Conservation (phyloP, 2,888 invertebrate species). For the Lasioglossum zephyrum region DNA sequence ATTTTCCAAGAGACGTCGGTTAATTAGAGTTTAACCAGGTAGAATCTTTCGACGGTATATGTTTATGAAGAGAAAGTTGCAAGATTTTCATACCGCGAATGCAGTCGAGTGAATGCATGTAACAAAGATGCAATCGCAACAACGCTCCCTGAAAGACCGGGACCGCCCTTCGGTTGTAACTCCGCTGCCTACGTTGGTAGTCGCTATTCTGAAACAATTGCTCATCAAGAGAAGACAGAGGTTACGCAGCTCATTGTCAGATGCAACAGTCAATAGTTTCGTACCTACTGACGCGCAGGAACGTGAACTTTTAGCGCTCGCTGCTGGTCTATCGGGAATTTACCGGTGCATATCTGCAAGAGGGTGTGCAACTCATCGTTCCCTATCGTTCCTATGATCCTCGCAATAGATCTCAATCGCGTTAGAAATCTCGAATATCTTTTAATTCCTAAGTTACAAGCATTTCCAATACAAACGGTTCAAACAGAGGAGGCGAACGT, state of each 20-base stretch:
- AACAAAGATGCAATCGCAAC: constrained; percentile 14
- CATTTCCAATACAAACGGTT: not conserved
- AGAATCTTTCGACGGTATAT: not conserved
- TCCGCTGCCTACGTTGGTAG: constrained; percentile 42
- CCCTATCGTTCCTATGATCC: not conserved
- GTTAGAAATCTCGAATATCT: too few species aligned
- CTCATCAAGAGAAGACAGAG: constrained; percentile 47
- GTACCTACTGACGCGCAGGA: not conserved
- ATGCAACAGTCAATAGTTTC: constrained; percentile 23
- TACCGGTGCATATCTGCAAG: not conserved
- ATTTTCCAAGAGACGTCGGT: not conserved
- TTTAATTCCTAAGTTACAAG: too few species aligned
- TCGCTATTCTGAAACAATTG: constrained; percentile 51
- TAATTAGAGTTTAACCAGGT: too few species aligned
- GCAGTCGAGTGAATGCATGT: constrained; percentile 22
- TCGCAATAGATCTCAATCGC: not conserved
- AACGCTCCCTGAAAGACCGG: constrained; percentile 26
- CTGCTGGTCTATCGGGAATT: not conserved
- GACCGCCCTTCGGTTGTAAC: constrained; percentile 52
- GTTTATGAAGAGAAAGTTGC: not conserved
- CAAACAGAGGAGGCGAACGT: not conserved
- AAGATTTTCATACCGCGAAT: not conserved
- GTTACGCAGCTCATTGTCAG: constrained; percentile 38
- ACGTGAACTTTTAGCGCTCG: constrained; percentile 17
- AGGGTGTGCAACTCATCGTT: not conserved